These are phyloP conservation scores for Prionace glauca DNA, from an alignment of 2,797 vertebrate genomes.

Conservation along the genomic window DNA sequence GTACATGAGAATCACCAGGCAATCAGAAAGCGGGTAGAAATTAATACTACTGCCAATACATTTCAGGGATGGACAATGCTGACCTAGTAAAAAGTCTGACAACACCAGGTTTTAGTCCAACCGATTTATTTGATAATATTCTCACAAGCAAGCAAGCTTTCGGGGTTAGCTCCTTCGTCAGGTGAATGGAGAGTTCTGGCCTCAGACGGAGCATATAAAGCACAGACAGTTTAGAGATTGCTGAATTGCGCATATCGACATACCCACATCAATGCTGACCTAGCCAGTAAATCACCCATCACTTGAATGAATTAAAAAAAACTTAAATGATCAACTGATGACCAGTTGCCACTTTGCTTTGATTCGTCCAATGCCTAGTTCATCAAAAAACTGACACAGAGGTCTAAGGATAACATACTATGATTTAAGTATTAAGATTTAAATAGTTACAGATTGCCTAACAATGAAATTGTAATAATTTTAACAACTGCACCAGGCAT, in stretches of 20 bases:
- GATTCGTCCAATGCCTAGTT: background rate
- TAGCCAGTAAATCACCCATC: no score
- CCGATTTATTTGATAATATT: no score
- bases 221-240: no score
- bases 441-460: background rate
- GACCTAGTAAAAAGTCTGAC: no score
- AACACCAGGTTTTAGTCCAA: no score
- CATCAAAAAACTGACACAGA: background rate
- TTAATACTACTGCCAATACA: background rate
- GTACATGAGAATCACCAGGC: background rate
- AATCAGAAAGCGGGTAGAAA: background rate
- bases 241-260: no score
- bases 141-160: no score
- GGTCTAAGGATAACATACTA: background rate
- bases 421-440: background rate
- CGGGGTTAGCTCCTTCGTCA: no score
- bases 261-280: no score
- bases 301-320: no score
- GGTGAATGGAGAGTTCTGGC: no score
- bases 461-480: background rate
- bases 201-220: no score
- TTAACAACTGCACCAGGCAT: background rate
- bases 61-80: background rate
- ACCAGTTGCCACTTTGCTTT: background rate
- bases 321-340: background rate